Conservation (phyloP, 1,140 invertebrate species). For the Lepidurus apus region DNA sequence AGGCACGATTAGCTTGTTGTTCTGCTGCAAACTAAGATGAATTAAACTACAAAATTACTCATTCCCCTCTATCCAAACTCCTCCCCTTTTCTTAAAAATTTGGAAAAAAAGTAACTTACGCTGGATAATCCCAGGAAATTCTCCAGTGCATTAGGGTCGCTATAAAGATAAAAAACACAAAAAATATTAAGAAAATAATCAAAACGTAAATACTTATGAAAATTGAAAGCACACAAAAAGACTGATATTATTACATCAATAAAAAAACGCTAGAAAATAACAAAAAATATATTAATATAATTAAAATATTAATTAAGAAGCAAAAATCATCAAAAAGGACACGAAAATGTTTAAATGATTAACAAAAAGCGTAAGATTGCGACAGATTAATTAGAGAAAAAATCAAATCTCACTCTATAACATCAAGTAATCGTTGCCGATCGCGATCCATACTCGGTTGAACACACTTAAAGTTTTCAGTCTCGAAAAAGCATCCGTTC, state of each 20-base stretch:
- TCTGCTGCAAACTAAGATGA: constrained; percentile 22
- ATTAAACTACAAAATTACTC: neutral
- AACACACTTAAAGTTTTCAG: constrained; percentile 6
- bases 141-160: constrained; percentile 44
- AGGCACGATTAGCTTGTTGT: constrained; percentile 3
- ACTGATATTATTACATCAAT: too few species aligned
- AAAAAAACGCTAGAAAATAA: too few species aligned
- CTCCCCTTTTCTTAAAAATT: too few species aligned
- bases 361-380: neutral
- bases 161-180: constrained; percentile 37
- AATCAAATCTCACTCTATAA: constrained; percentile 41
- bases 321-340: too few species aligned
- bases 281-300: too few species aligned
- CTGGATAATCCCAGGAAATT: constrained; percentile 42
- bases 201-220: too few species aligned
- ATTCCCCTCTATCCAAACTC: too few species aligned
- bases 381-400: neutral
- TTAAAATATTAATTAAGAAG: too few species aligned
- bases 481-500: neutral
- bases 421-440: constrained; percentile 46
- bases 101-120: constrained; percentile 33
- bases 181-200: too few species aligned
- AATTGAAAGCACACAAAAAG: too few species aligned
- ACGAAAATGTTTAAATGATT: too few species aligned
- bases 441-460: constrained; percentile 46